These are phyloP conservation scores for Artibeus jamaicensis DNA, from an alignment of 2,797 vertebrate species.

Conservation along the genomic window DNA sequence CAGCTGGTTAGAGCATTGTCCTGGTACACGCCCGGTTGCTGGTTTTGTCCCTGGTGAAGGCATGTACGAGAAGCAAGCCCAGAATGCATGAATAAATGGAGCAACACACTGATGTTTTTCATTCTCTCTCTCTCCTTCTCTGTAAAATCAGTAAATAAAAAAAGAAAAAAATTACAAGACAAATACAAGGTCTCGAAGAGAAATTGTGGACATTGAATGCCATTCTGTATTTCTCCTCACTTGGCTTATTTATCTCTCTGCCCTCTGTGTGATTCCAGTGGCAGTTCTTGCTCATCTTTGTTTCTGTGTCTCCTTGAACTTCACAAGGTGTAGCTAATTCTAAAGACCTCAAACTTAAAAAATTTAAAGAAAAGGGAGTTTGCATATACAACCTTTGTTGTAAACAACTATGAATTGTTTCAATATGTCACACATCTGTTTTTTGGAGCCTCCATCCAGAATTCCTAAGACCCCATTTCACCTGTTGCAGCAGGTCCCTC, in stretches of 20 bases:
- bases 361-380: background rate
- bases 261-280: background rate
- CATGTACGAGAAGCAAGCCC: background rate
- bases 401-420: background rate
- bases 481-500: background rate
- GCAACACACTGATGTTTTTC: background rate
- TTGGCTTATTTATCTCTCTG: background rate
- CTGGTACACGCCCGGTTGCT: background rate
- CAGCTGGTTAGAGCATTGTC: background rate
- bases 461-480: background rate
- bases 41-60: background rate
- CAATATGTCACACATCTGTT: background rate
- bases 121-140: background rate
- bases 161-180: background rate
- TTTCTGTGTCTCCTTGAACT: background rate
- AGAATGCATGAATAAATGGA: background rate
- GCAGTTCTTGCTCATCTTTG: background rate
- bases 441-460: background rate
- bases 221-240: background rate
- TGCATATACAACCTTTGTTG: background rate
- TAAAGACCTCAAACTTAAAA: conserved; percentile 15
- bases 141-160: background rate
- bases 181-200: background rate
- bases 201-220: background rate
- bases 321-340: background rate